These are phyloP conservation scores for Hirudo medicinalis DNA, from an alignment of 1,140 invertebrate species.

Conservation along the genomic window DNA sequence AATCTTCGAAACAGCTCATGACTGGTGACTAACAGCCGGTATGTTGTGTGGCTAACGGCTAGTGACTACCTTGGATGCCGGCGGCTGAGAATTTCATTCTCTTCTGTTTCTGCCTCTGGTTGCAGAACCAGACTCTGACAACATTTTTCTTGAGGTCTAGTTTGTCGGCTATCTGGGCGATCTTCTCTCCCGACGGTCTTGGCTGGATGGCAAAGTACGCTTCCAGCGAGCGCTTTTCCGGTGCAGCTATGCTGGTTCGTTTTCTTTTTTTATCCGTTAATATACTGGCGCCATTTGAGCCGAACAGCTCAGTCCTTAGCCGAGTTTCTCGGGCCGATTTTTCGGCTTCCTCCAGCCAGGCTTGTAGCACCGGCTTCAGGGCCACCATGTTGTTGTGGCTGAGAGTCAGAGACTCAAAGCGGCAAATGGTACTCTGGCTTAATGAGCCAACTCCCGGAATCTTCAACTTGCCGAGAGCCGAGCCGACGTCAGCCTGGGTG, in stretches of 20 bases:
- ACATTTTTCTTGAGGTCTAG: slow-evolving; percentile 99
- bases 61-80: slow-evolving; percentile 17
- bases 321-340: slow-evolving; percentile 35
- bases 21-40: neutral
- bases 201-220: slow-evolving; percentile 98
- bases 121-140: slow-evolving; percentile 99
- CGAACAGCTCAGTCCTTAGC: slow-evolving; percentile 24
- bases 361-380: slow-evolving; percentile 94
- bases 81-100: slow-evolving; percentile 80
- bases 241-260: slow-evolving; percentile 94
- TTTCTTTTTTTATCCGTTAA: slow-evolving; percentile 83
- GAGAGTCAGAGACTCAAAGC: slow-evolving; percentile 92
- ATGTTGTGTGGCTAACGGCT: neutral
- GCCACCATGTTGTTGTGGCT: slow-evolving; percentile 99
- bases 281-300: slow-evolving; percentile 14
- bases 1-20: slow-evolving; percentile 1
- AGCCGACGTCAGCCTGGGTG: slow-evolving; percentile 96
- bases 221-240: slow-evolving; percentile 92
- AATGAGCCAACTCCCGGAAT: slow-evolving; percentile 95
- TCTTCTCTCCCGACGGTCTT: slow-evolving; percentile 93
- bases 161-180: slow-evolving; percentile 97
- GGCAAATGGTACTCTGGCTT: slow-evolving; percentile 86
- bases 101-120: slow-evolving; percentile 96
- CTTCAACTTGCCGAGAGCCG: slow-evolving; percentile 94
- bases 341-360: slow-evolving; percentile 96